These are phyloP conservation scores for Ectemnius continuus DNA, from an alignment of 2,888 invertebrate genomes.

Conservation along the genomic window DNA sequence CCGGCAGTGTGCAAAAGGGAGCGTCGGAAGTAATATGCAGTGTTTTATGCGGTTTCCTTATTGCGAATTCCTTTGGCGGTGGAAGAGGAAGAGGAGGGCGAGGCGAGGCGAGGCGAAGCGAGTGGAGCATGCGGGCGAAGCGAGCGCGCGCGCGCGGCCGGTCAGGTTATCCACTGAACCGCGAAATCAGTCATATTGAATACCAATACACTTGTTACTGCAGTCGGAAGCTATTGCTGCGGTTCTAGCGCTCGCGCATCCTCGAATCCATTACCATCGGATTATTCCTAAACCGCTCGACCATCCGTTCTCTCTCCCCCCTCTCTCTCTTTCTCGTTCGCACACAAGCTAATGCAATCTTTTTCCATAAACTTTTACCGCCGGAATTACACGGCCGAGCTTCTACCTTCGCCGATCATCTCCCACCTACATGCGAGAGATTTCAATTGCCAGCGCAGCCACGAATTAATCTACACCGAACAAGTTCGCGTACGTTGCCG, in stretches of 20 bases:
- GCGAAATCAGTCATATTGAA: conserved; percentile 45
- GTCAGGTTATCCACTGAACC: conserved; percentile 42
- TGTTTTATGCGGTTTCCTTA: conserved; percentile 3
- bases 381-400: conserved; percentile 1
- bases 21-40: conserved; percentile 1
- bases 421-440: background rate
- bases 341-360: background rate
- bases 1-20: background rate
- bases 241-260: conserved; percentile 13
- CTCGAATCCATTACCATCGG: conserved; percentile 21
- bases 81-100: too few relatives aligned
- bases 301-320: background rate
- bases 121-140: background rate
- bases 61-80: conserved; percentile 3
- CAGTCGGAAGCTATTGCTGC: conserved; percentile 25
- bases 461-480: too few relatives aligned
- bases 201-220: conserved; percentile 40
- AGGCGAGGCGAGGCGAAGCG: too few relatives aligned
- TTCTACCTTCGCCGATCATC: background rate
- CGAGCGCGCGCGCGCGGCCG: conserved; percentile 4
- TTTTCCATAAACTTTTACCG: conserved; percentile 3
- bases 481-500: background rate
- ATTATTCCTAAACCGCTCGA: conserved; percentile 24
- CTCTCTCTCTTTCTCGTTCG: too few relatives aligned
- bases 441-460: conserved; percentile 25